Conservation (phyloP, 2,797 vertebrate species). For the Clarias platycephalus region DNA sequence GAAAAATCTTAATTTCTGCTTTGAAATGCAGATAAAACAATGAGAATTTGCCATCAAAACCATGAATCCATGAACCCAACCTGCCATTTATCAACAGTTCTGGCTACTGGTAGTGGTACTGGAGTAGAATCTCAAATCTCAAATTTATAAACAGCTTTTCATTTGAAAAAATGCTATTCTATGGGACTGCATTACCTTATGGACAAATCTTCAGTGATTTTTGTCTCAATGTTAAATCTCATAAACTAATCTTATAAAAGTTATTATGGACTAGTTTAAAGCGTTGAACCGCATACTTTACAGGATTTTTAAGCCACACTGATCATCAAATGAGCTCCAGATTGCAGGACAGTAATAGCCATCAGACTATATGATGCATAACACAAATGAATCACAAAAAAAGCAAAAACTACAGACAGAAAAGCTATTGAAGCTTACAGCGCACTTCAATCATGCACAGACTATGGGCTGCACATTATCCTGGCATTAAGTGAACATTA, state of each 20-base stretch:
- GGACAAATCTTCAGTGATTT: neutral
- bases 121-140: neutral
- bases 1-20: neutral
- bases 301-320: neutral
- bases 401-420: constrained; percentile 35
- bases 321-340: constrained; percentile 12
- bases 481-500: constrained; percentile 44
- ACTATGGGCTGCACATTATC: constrained; percentile 57
- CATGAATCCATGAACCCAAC: neutral
- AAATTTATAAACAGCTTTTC: neutral
- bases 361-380: neutral
- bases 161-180: neutral
- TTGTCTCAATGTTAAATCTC: neutral
- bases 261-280: neutral
- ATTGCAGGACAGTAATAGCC: constrained; percentile 5
- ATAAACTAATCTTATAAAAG: neutral
- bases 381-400: neutral
- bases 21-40: neutral
- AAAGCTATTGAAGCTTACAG: constrained; percentile 63
- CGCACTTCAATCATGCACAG: constrained; percentile 63
- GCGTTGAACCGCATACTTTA: neutral
- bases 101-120: neutral
- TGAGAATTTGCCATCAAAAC: neutral
- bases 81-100: neutral
- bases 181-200: neutral